These are phyloP conservation scores for Pogonophryne albipinna DNA, from an alignment of 2,797 vertebrate species.

Conservation along the genomic window DNA sequence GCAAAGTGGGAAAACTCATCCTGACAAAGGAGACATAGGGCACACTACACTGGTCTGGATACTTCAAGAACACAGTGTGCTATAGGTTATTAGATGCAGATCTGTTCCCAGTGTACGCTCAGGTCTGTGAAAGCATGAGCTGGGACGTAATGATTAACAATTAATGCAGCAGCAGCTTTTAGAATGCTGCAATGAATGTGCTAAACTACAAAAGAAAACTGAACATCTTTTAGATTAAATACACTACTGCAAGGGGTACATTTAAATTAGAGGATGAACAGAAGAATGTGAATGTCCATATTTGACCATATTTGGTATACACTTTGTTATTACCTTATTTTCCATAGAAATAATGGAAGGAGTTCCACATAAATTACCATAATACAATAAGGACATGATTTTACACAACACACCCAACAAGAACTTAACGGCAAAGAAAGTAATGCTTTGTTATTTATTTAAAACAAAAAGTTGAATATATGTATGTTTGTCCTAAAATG, in stretches of 20 bases:
- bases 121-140: conserved; percentile 1
- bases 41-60: neutral
- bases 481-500: neutral
- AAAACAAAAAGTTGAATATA: neutral
- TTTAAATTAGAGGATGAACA: neutral
- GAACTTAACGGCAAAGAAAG: neutral
- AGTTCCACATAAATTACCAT: neutral
- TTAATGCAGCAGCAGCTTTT: neutral
- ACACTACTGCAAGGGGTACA: neutral
- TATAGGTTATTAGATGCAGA: neutral
- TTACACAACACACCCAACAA: neutral
- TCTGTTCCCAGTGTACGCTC: conserved; percentile 8
- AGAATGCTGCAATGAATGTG: neutral
- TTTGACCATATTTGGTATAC: neutral
- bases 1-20: conserved; percentile 22
- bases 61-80: neutral
- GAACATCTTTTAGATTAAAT: neutral
- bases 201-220: neutral
- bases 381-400: neutral
- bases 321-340: neutral
- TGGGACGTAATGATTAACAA: conserved; percentile 2
- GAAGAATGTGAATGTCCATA: neutral
- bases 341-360: neutral
- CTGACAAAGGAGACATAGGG: neutral
- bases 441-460: neutral